phyloP scores from a whole-genome alignment of 2,113 vertebrate species.

The Psittacus erithacus region DNA sequence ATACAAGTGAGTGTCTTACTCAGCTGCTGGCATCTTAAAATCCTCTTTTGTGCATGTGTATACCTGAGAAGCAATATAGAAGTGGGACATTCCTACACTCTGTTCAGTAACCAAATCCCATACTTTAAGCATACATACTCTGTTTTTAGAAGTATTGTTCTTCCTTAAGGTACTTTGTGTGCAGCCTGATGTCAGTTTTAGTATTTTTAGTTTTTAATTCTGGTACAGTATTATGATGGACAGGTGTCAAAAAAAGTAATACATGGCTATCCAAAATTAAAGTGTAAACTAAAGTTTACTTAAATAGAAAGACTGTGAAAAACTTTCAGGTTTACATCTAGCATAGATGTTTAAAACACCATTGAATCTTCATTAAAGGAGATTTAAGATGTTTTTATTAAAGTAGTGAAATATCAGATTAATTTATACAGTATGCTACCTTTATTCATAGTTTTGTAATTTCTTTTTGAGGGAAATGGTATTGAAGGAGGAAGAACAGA shows the following conservation, averaged over 20 bases:
- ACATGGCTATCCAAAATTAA: background rate
- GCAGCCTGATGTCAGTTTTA: background rate
- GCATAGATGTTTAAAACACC: background rate
- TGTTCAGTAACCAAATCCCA: background rate
- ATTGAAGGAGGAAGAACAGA: background rate
- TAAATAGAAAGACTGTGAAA: background rate
- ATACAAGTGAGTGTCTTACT: constrained; percentile 31
- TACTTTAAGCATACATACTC: background rate
- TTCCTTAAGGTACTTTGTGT: constrained; percentile 51
- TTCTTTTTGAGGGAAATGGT: background rate
- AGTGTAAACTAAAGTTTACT: background rate
- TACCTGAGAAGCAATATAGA: background rate
- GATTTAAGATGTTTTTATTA: background rate
- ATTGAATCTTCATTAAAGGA: background rate
- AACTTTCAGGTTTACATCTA: background rate
- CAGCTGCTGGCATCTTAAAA: constrained; percentile 18
- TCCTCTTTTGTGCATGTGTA: background rate
- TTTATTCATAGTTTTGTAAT: background rate
- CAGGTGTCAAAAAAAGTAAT: background rate
- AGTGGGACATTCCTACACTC: background rate
- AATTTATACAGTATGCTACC: background rate
- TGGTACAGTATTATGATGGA: background rate
- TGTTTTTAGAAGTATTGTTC: constrained; percentile 30
- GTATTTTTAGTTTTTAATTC: background rate
- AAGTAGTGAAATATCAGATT: background rate